Conservation (phyloP, 2,888 invertebrate species). For the Ferdinandea cuprea region DNA sequence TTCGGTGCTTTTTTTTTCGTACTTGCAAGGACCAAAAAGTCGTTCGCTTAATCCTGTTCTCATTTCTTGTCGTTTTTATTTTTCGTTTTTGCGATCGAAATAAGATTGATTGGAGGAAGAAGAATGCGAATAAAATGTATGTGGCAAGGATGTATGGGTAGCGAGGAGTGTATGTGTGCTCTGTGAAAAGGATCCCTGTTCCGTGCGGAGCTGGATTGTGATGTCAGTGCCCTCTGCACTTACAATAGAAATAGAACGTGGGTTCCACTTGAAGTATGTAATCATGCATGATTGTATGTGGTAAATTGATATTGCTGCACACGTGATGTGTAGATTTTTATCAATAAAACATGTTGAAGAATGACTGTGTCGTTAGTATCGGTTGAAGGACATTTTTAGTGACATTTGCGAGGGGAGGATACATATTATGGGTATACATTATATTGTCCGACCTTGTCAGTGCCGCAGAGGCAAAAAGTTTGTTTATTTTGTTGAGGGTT, state of each 20-base stretch:
- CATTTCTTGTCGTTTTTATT: slow-evolving; percentile 31
- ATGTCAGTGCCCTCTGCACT: slow-evolving; percentile 68
- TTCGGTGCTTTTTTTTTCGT: slow-evolving; percentile 8
- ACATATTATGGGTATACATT: background rate
- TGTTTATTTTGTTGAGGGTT: no score
- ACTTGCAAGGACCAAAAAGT: slow-evolving; percentile 64
- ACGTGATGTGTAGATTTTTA: slow-evolving; percentile 35
- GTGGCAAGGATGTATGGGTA: no score
- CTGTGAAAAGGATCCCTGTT: slow-evolving; percentile 24
- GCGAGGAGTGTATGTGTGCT: slow-evolving; percentile 8
- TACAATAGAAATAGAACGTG: slow-evolving; percentile 39
- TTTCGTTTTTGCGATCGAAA: slow-evolving; percentile 53
- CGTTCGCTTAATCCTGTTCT: slow-evolving; percentile 66
- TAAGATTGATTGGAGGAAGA: slow-evolving; percentile 68
- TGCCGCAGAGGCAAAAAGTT: no score
- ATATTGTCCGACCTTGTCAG: slow-evolving; percentile 12
- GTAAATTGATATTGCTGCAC: slow-evolving; percentile 64
- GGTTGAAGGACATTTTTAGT: slow-evolving; percentile 16
- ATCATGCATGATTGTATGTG: slow-evolving; percentile 51
- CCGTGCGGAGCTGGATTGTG: slow-evolving; percentile 31
- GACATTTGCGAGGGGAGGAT: background rate
- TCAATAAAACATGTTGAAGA: slow-evolving; percentile 47
- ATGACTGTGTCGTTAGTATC: slow-evolving; percentile 14
- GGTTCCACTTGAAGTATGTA: slow-evolving; percentile 31
- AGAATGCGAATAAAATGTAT: slow-evolving; percentile 21